These are phyloP conservation scores for Andrena marginata DNA, from an alignment of 2,888 invertebrate genomes.

Conservation along the genomic window DNA sequence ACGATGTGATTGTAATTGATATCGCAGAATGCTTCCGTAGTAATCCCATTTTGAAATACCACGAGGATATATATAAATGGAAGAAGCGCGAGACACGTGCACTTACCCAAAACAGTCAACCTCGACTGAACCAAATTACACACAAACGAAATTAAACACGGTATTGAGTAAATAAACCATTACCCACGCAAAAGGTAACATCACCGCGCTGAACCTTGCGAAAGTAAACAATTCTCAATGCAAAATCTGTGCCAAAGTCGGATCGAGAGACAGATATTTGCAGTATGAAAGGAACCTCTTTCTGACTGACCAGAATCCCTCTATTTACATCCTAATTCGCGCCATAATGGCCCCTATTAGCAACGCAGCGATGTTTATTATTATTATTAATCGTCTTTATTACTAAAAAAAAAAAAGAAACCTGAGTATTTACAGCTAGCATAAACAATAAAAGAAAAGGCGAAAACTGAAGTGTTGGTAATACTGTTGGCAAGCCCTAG, in stretches of 20 bases:
- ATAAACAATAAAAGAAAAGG: too few relatives aligned
- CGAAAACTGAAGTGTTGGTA: too few relatives aligned
- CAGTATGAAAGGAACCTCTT: slow-evolving; percentile 13
- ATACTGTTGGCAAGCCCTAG: too few relatives aligned
- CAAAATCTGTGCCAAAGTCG: neutral
- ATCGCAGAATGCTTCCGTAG: neutral
- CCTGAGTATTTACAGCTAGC: too few relatives aligned
- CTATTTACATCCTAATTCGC: slow-evolving; percentile 13
- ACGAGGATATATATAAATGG: neutral
- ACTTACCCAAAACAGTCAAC: neutral
- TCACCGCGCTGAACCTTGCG: neutral
- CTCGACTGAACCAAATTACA: neutral
- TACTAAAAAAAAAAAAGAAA: too few relatives aligned
- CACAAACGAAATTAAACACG: neutral
- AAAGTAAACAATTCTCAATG: neutral
- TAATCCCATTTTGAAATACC: neutral
- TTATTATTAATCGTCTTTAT: too few relatives aligned
- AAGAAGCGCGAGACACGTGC: neutral
- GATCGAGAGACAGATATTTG: slow-evolving; percentile 24
- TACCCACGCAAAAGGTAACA: neutral
- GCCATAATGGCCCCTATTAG: slow-evolving; percentile 22
- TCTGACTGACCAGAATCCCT: slow-evolving; percentile 5
- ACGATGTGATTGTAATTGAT: neutral
- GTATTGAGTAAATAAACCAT: neutral
- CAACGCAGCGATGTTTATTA: slow-evolving; percentile 3